phyloP scores from a whole-genome alignment of 1,140 invertebrate genomes.

The Scaptomyza hsui region DNA sequence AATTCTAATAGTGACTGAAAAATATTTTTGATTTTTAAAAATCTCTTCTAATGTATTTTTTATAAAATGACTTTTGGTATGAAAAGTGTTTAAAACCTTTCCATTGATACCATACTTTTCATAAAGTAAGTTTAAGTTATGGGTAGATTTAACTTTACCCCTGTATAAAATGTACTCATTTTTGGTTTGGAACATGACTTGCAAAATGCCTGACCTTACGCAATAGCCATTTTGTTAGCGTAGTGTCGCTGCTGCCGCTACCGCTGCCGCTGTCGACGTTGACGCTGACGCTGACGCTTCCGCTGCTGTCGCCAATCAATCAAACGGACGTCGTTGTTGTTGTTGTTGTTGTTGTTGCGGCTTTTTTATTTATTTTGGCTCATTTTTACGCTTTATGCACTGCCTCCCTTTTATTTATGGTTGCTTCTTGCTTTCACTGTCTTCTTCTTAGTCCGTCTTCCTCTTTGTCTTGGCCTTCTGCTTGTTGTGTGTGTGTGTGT shows the following conservation, averaged over 20 bases:
- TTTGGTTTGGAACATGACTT: no score
- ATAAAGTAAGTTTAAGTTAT: no score
- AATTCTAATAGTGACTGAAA: no score
- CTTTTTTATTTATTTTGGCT: constrained; percentile 77
- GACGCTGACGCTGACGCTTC: constrained; percentile 39
- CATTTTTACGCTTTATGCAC: constrained; percentile 77
- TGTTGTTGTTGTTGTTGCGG: constrained; percentile 35
- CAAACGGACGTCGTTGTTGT: constrained; percentile 53
- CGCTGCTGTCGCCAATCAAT: constrained; percentile 68
- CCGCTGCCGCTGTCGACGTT: constrained; percentile 11
- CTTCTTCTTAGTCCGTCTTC: background rate
- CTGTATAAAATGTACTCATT: no score
- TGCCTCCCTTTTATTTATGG: constrained; percentile 27
- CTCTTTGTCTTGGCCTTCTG: constrained; percentile 4
- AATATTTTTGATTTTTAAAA: no score
- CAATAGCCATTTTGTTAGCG: constrained; percentile 46
- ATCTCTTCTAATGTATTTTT: no score
- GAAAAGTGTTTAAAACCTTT: no score
- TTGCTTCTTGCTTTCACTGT: constrained; percentile 10
- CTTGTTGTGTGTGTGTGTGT: constrained; percentile 1
- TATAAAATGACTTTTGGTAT: no score
- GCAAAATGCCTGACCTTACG: constrained; percentile 51
- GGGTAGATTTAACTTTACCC: no score
- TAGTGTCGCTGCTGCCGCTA: constrained; percentile 18
- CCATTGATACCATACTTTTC: no score